Conservation (phyloP, 2,113 vertebrate genomes). For the Halcyon senegalensis region DNA sequence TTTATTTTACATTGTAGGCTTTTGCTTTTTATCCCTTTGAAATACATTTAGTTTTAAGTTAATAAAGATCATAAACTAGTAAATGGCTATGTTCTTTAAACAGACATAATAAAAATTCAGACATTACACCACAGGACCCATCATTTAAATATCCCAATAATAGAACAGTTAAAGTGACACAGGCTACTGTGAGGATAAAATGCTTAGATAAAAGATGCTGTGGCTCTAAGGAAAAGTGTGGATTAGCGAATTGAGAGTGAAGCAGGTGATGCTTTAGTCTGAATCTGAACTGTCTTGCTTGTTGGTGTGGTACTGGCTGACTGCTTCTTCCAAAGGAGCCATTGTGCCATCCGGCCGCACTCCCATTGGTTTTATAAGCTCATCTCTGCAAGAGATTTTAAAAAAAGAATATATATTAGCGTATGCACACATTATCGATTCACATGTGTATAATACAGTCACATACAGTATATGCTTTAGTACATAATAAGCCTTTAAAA, state of each 20-base stretch:
- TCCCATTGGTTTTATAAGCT: conserved; percentile 95
- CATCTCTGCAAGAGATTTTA: conserved; percentile 82
- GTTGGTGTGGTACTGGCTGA: conserved; percentile 76
- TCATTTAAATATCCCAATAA: conserved; percentile 64
- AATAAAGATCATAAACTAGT: conserved; percentile 51
- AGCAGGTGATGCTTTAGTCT: conserved; percentile 80
- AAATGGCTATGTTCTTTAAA: conserved; percentile 40
- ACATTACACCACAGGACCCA: conserved; percentile 59
- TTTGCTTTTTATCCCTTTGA: conserved; percentile 19
- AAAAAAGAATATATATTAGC: conserved; percentile 64
- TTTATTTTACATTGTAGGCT: conserved; percentile 31
- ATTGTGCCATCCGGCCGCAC: conserved; percentile 91
- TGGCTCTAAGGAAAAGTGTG: conserved; percentile 66
- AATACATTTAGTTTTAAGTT: conserved; percentile 26
- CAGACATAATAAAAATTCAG: conserved; percentile 60
- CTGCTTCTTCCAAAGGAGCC: conserved; percentile 90
- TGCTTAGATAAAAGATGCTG: conserved; percentile 67
- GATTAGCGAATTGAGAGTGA: conserved; percentile 48
- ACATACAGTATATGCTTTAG: neutral
- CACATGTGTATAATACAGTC: conserved; percentile 36
- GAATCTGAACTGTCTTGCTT: conserved; percentile 90
- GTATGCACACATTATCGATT: conserved; percentile 38
- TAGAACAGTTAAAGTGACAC: conserved; percentile 69
- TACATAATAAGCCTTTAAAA: conserved; percentile 59
- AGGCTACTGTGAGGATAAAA: conserved; percentile 74